Percentiles rank a stretch among this genome's conserved stretches.
Evolutionary conservation across 2,113 vertebrate genomes (phyloP).

Genomic region (Halcyon malimbica): DNA sequence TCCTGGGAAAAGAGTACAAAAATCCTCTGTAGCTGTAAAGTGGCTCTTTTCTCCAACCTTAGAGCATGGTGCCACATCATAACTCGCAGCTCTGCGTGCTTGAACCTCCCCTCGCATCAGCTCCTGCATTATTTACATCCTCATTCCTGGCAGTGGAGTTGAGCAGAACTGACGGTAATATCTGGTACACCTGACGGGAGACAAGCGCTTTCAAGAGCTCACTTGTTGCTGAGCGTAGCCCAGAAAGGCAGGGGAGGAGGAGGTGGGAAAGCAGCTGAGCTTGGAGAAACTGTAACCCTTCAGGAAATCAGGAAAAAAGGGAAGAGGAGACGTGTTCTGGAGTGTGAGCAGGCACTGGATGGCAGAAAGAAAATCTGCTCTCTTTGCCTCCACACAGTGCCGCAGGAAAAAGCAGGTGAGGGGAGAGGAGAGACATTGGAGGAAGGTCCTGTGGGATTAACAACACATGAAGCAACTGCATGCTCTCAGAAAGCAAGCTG

Average conservation of each 20-base stretch:
- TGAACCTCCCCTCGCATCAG: not conserved
- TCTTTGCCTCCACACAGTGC: not conserved
- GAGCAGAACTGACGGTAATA: not conserved
- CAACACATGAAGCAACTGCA: not conserved
- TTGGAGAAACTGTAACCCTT: not conserved
- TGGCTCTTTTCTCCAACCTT: not conserved
- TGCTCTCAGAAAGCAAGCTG: not conserved
- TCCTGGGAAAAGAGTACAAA: slow-evolving; percentile 1
- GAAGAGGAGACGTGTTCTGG: not conserved
- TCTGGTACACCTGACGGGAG: not conserved
- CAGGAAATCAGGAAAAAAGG: not conserved
- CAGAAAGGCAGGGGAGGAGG: not conserved
- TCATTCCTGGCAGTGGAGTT: not conserved
- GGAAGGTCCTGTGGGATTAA: not conserved
- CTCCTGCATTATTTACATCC: slow-evolving; percentile 34
- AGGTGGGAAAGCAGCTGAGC: not conserved
- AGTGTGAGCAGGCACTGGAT: not conserved
- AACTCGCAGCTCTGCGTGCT: slow-evolving; percentile 1
- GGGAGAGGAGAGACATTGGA: not conserved
- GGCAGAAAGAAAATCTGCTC: not conserved
- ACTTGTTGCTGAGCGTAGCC: not conserved
- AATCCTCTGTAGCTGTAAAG: not conserved
- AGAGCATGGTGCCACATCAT: not conserved
- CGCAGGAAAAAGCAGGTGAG: not conserved
- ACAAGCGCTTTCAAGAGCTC: not conserved